phyloP scores from a whole-genome alignment of 1,140 invertebrate species.

The Doryteuthis pealeii region DNA sequence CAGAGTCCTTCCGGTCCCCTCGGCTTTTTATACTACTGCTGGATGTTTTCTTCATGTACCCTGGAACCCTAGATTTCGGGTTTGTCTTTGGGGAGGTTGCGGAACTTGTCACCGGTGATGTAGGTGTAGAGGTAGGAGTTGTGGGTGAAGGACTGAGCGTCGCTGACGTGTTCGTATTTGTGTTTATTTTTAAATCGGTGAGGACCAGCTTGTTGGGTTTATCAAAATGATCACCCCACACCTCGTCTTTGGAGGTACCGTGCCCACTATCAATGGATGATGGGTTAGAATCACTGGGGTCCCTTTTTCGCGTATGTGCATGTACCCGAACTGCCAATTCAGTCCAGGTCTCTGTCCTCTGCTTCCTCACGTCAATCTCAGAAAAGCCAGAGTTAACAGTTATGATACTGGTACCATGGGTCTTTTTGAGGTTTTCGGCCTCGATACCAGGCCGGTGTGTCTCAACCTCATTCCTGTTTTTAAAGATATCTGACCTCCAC shows the following conservation, averaged over 20 bases:
- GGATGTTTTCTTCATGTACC: conserved; percentile 15
- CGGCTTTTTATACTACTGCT: background rate
- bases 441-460: conserved; percentile 18
- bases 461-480: conserved; percentile 13
- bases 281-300: conserved; percentile 30
- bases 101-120: background rate
- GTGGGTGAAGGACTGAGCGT: background rate
- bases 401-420: conserved; percentile 29
- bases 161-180: conserved; percentile 22
- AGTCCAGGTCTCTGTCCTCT: conserved; percentile 52
- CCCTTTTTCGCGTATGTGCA: conserved; percentile 24
- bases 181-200: conserved; percentile 43
- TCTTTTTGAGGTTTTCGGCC: conserved; percentile 11
- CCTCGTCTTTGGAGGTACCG: conserved; percentile 42
- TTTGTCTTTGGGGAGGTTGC: background rate
- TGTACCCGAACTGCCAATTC: conserved; percentile 35
- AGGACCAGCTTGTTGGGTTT: conserved; percentile 25
- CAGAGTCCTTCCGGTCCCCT: background rate
- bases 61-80: background rate
- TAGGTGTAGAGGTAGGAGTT: background rate
- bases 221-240: conserved; percentile 40
- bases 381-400: conserved; percentile 28
- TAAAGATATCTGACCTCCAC: conserved; percentile 27
- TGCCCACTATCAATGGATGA: conserved; percentile 47
- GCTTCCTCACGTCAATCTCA: conserved; percentile 43